Evolutionary conservation across 2,888 invertebrate species (phyloP).

Genomic region (Drosophila mettleri): DNA sequence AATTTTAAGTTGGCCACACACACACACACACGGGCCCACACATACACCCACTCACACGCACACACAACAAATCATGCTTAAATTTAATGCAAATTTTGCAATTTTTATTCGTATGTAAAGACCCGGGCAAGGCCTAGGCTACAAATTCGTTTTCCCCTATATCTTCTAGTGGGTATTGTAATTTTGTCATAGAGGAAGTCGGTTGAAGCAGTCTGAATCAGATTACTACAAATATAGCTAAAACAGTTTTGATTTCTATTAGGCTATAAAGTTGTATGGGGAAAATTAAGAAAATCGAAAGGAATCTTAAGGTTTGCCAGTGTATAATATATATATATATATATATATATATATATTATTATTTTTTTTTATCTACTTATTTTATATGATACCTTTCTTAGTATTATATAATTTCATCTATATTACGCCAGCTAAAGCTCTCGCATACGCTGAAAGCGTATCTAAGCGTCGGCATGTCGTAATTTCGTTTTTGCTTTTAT

Average conservation of each 20-base stretch:
- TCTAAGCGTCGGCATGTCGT: background rate
- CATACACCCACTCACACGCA: slow-evolving; percentile 7
- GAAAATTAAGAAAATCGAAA: no score
- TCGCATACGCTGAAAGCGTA: background rate
- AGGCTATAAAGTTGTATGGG: no score
- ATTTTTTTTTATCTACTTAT: background rate
- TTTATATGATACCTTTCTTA: background rate
- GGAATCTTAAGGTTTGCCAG: no score
- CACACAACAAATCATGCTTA: slow-evolving; percentile 45
- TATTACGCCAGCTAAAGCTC: background rate
- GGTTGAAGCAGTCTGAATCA: no score
- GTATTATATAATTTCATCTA: background rate
- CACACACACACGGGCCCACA: slow-evolving; percentile 17
- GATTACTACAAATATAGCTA: no score
- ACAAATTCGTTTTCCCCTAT: slow-evolving; percentile 27
- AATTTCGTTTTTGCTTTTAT: background rate
- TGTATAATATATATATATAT: no score
- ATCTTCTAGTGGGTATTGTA: background rate
- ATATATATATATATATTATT: no score
- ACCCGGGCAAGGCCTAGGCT: slow-evolving; percentile 47
- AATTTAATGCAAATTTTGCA: slow-evolving; percentile 65
- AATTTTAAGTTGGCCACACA: slow-evolving; percentile 51
- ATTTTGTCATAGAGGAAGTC: background rate
- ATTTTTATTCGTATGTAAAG: slow-evolving; percentile 62
- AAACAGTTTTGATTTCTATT: no score